These are phyloP conservation scores for Lethrus apterus DNA, from an alignment of 1,140 invertebrate species.

Conservation along the genomic window DNA sequence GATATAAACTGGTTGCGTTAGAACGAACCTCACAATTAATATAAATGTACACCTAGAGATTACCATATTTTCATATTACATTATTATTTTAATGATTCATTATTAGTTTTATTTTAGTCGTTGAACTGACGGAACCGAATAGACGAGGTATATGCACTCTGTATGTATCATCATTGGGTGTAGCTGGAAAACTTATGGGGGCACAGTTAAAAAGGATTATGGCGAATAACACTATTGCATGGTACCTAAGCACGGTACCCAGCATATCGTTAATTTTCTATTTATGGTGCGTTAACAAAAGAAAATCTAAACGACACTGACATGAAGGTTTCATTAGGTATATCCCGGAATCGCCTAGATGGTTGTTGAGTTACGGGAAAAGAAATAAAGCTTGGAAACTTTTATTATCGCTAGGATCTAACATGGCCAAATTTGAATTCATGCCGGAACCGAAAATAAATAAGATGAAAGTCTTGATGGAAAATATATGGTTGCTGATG, in stretches of 20 bases:
- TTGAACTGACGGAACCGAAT: neutral
- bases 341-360: neutral
- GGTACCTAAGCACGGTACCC: neutral
- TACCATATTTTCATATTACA: too few species aligned
- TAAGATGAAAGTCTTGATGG: neutral
- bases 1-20: too few species aligned
- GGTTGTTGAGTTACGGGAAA: neutral
- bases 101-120: neutral
- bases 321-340: too few species aligned
- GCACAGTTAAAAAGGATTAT: neutral
- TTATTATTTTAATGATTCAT: too few species aligned
- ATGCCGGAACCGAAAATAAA: neutral
- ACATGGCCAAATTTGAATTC: neutral
- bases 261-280: neutral
- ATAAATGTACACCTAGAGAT: too few species aligned
- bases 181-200: neutral
- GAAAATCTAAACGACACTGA: too few species aligned
- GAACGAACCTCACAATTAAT: too few species aligned
- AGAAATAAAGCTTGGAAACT: neutral
- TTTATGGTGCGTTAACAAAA: too few species aligned
- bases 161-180: neutral
- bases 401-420: neutral
- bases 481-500: neutral
- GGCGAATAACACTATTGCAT: neutral
- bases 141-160: neutral